A percentile compares a stretch with the other conserved stretches of the same genome.
Evolutionary conservation across 2,888 invertebrate genomes (phyloP).

Genomic region (Lamellibrachia satsuma): DNA sequence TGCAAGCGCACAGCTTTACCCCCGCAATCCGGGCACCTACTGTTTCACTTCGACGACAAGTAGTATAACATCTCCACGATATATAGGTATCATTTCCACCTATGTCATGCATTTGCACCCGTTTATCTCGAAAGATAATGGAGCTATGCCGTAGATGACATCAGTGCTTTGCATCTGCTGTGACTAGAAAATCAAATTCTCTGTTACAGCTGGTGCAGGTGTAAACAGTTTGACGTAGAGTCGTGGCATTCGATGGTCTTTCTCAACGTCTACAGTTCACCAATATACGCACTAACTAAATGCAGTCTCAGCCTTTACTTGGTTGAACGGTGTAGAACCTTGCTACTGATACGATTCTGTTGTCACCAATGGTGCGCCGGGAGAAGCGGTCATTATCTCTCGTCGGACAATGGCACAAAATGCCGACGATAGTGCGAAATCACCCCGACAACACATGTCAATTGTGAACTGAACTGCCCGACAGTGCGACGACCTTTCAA

Average conservation of each 20-base stretch:
- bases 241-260: too few relatives aligned
- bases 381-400: background rate
- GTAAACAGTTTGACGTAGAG: too few relatives aligned
- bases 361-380: background rate
- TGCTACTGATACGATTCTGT: background rate
- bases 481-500: background rate
- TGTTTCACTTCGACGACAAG: background rate
- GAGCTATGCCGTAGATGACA: too few relatives aligned
- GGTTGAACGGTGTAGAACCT: background rate
- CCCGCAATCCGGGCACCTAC: background rate
- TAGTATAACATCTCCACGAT: background rate
- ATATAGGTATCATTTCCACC: background rate
- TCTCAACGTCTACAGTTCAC: too few relatives aligned
- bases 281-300: background rate
- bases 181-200: too few relatives aligned
- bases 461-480: background rate
- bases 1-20: background rate
- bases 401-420: background rate
- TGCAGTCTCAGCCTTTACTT: background rate
- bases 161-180: too few relatives aligned
- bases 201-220: too few relatives aligned
- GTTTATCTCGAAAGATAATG: too few relatives aligned
- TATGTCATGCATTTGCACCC: background rate
- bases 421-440: background rate
- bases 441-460: background rate